Evolutionary conservation across 2,113 vertebrate genomes (phyloP).

Genomic region (Etheostoma cragini): DNA sequence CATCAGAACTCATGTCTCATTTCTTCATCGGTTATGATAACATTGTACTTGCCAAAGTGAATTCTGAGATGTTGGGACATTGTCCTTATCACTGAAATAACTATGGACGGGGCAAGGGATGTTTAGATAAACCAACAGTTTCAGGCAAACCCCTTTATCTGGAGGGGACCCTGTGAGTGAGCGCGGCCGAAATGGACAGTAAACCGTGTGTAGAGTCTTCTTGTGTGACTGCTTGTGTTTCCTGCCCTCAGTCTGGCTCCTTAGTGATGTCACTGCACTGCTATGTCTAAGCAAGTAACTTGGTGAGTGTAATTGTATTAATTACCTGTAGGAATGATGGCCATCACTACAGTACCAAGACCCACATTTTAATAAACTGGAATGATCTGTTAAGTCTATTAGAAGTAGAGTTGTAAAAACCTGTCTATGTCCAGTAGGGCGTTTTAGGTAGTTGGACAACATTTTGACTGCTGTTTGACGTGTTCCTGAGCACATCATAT

Average conservation of each 20-base stretch:
- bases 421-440: not conserved
- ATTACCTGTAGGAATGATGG: not conserved
- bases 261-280: not conserved
- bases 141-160: not conserved
- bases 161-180: not conserved
- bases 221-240: not conserved
- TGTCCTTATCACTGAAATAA: not conserved
- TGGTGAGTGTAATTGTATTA: not conserved
- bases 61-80: not conserved
- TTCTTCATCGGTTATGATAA: not conserved
- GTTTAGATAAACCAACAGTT: not conserved
- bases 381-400: not conserved
- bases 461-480: not conserved
- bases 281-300: not conserved
- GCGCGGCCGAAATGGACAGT: too few species aligned
- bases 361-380: not conserved
- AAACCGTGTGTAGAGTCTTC: too few species aligned
- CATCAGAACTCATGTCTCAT: not conserved
- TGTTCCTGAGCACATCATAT: not conserved
- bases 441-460: not conserved
- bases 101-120: not conserved
- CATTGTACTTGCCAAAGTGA: not conserved
- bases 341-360: not conserved
- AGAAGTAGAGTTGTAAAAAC: not conserved
- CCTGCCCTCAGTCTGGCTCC: not conserved